These are phyloP conservation scores for Lepus townsendii DNA, from an alignment of 2,797 vertebrate genomes.

Conservation along the genomic window DNA sequence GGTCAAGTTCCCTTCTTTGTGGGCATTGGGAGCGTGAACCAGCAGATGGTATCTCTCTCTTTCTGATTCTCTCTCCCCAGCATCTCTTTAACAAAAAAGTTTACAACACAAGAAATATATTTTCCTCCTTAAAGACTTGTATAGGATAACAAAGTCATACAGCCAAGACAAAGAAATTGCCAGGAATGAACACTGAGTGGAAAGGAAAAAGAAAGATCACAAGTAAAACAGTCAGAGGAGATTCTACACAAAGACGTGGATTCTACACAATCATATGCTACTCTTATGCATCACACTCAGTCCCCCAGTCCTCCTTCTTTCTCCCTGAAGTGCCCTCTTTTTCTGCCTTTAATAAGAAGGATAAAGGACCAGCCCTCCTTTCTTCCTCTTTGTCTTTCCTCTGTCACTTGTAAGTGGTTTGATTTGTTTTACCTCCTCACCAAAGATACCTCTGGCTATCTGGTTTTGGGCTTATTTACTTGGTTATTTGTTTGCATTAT, in stretches of 20 bases:
- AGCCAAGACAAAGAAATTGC: not conserved
- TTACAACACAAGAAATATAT: not conserved
- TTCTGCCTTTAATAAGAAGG: not conserved
- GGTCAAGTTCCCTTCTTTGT: too few species aligned
- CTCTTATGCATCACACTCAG: not conserved
- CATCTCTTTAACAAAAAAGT: too few species aligned
- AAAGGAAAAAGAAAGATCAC: not conserved
- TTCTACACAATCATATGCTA: not conserved
- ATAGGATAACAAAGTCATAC: not conserved
- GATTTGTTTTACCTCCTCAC: not conserved
- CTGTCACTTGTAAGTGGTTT: not conserved
- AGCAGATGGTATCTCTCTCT: too few species aligned
- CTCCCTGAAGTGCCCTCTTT: not conserved
- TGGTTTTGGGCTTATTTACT: not conserved
- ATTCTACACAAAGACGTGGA: not conserved
- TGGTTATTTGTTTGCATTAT: not conserved
- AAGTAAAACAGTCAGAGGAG: not conserved
- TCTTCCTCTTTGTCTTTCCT: not conserved
- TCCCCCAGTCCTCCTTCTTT: not conserved
- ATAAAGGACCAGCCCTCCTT: not conserved
- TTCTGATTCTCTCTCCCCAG: too few species aligned
- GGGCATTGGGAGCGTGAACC: too few species aligned
- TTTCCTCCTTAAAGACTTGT: not conserved
- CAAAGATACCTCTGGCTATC: not conserved
- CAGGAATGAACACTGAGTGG: not conserved